Conservation (phyloP, 2,888 invertebrate species). For the Nematopogon swammerdamellus region DNA sequence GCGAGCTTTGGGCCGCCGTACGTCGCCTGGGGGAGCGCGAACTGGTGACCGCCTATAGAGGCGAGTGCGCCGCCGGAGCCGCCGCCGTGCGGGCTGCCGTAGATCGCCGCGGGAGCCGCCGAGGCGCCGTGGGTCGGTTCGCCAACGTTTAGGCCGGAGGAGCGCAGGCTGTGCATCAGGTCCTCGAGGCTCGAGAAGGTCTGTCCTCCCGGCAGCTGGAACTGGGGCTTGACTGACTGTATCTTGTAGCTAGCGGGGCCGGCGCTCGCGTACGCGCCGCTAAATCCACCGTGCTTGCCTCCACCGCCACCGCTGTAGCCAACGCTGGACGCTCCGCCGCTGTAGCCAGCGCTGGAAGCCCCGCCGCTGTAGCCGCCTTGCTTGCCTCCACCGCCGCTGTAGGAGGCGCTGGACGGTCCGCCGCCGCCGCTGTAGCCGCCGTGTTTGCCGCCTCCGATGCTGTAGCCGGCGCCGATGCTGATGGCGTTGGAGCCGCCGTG, state of each 20-base stretch:
- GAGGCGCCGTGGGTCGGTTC: background rate
- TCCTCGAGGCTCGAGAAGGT: background rate
- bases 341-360: background rate
- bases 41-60: slow-evolving; percentile 19
- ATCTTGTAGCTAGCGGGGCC: too few relatives aligned
- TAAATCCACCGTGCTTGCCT: slow-evolving; percentile 22
- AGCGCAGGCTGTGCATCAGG: background rate
- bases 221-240: background rate
- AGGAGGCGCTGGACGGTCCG: background rate
- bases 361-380: background rate
- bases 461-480: slow-evolving; percentile 46
- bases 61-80: slow-evolving; percentile 22
- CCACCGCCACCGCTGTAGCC: slow-evolving; percentile 20
- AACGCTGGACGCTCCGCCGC: background rate
- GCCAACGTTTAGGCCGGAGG: background rate
- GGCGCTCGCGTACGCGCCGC: background rate
- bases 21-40: slow-evolving; percentile 26
- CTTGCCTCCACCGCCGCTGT: background rate
- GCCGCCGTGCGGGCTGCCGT: background rate
- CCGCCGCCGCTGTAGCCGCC: background rate
- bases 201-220: background rate
- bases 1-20: slow-evolving; percentile 24
- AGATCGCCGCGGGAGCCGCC: slow-evolving; percentile 26
- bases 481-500: slow-evolving; percentile 41
- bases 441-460: slow-evolving; percentile 41